A percentile compares a stretch with the other conserved stretches of the same genome.
phyloP scores from a whole-genome alignment of 1,140 invertebrate species.

The Reticulitermes speratus region DNA sequence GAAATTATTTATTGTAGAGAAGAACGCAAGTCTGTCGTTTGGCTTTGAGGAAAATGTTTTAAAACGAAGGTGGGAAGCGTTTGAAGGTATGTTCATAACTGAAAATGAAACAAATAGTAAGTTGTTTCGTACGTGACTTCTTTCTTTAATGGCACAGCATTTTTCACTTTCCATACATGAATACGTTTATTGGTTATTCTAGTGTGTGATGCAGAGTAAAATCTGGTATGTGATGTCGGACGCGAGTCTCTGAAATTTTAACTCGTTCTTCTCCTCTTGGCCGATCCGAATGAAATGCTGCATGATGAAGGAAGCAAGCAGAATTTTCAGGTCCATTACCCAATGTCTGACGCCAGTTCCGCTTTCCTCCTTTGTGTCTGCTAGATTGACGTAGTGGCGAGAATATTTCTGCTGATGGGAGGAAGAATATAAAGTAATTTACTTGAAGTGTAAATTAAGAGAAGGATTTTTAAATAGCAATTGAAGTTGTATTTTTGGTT shows the following conservation, averaged over 20 bases:
- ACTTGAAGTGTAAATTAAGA: background rate
- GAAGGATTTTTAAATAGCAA: background rate
- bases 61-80: too few relatives aligned
- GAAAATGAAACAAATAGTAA: too few relatives aligned
- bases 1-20: background rate
- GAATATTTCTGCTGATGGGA: background rate
- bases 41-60: too few relatives aligned
- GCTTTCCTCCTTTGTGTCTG: background rate
- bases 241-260: background rate
- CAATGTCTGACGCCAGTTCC: conserved; percentile 1
- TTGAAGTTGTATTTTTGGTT: background rate
- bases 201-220: background rate
- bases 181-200: background rate
- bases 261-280: background rate
- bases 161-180: too few relatives aligned
- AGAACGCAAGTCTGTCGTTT: too few relatives aligned
- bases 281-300: background rate
- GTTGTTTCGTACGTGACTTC: too few relatives aligned
- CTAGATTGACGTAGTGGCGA: conserved; percentile 9
- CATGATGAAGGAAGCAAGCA: background rate
- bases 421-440: conserved; percentile 15
- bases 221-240: background rate
- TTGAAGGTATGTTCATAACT: too few relatives aligned
- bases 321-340: conserved; percentile 18
- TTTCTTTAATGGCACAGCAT: too few relatives aligned